Base-by-base conservation (phyloP, 2,888 invertebrate species). In the Catocala nupta region DNA sequence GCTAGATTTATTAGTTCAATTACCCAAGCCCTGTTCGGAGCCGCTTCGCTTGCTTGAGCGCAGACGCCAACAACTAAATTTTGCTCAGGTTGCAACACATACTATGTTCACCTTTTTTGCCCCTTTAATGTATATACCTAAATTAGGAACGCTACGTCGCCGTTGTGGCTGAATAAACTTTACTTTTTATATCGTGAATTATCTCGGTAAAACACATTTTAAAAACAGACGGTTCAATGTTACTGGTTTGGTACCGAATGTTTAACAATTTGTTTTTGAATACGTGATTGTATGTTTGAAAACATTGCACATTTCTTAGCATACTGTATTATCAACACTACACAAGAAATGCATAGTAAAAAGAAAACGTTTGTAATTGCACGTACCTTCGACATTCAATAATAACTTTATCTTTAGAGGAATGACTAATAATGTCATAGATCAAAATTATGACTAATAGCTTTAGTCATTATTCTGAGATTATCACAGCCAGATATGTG, bases 1-100 rank as follows among this genome's bases (percentile, higher is more conserved):
- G 84, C 88, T 88, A 92, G 93, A 93, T 93, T 93, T 93, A 93
- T 93, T 93, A 90, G 92, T 92, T 93, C 93, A 93, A 93, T 93
- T 93, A 93, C 89, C 91, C 86, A 84, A 83, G 81, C 83, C 85
- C 87, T 91, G 90, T 88, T 90, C 87, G 80, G 79, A 84, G 82
- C 78, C 84, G 88, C 87, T 82, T 79, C 85, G 89, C 90, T 89
- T 88, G 86, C 90, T 88, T 86, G 88, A 86, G 79, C 87, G 85
- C 87, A 88, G 88, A 89, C 89, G 87, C 90, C 88, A 89, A 90
- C 90, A 89, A 89, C 89, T 89, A 88, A 88, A 90, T 91, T 92
- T 86, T 79, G 85, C 85, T 86, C 86, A 86, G 85, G 83, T 90
- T 85, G 88, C 87, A 82, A 81, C 80, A 81, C 76, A 81, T 81